Evolutionary conservation across 1,140 invertebrate species (phyloP).

Genomic region (Eumaeus atala): DNA sequence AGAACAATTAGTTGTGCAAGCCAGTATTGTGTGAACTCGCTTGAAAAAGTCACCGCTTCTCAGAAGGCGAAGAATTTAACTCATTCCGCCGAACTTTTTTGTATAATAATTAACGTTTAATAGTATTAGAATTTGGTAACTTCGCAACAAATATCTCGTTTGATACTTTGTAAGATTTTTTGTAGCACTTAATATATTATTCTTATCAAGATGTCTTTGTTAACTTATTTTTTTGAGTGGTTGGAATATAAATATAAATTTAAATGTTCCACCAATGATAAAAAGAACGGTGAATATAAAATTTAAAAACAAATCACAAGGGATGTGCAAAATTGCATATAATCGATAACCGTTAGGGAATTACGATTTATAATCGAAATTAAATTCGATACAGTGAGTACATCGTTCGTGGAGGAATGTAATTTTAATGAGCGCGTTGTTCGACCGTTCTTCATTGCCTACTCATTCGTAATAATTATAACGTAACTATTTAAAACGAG

Average conservation of each 20-base stretch:
- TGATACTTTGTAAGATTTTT: constrained; percentile 5
- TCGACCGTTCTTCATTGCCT: constrained; percentile 30
- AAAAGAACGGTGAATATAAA: too few species aligned
- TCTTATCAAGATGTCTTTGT: too few species aligned
- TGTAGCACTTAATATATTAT: background rate
- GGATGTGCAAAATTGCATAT: background rate
- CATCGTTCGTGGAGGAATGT: constrained; percentile 45
- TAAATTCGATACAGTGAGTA: constrained; percentile 19
- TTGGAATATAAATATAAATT: too few species aligned
- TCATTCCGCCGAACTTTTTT: constrained; percentile 47
- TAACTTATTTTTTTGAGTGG: too few species aligned
- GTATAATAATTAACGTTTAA: constrained; percentile 50
- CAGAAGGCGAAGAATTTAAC: constrained; percentile 50
- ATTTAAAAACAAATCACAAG: background rate
- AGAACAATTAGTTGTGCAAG: constrained; percentile 66
- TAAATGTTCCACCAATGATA: too few species aligned
- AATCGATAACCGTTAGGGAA: background rate
- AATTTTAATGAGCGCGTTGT: constrained; percentile 41
- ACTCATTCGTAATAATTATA: constrained; percentile 10
- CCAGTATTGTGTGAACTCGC: constrained; percentile 48
- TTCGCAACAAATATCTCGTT: constrained; percentile 28
- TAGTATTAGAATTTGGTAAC: constrained; percentile 34
- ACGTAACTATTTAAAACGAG: too few species aligned
- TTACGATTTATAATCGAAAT: constrained; percentile 7
- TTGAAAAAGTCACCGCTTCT: constrained; percentile 53